Percentiles rank a stretch among this genome's conserved stretches.
phyloP scores from a whole-genome alignment of 2,797 vertebrate species.

The Brachyalestes nurse region DNA sequence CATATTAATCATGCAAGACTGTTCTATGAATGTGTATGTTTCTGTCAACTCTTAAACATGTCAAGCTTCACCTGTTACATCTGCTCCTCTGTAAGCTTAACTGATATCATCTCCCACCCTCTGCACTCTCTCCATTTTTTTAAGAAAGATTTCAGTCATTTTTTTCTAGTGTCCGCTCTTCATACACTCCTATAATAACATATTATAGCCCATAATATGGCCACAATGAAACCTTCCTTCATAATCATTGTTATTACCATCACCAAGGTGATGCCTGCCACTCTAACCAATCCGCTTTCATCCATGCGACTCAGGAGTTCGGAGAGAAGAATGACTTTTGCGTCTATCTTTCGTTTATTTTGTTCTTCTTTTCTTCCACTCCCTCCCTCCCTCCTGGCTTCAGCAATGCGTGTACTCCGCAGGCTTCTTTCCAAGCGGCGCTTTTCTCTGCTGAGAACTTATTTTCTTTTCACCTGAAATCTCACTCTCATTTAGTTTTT shows the following conservation, averaged over 20 bases:
- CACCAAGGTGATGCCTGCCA: slow-evolving; percentile 44
- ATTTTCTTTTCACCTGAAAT: slow-evolving; percentile 20
- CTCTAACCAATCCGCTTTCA: slow-evolving; percentile 54
- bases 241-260: slow-evolving; percentile 62
- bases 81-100: not conserved
- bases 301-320: slow-evolving; percentile 41
- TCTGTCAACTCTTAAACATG: not conserved
- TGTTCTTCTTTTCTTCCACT: slow-evolving; percentile 57
- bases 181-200: slow-evolving; percentile 49
- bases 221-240: slow-evolving; percentile 63
- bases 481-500: slow-evolving; percentile 32
- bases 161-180: slow-evolving; percentile 18
- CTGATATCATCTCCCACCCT: not conserved
- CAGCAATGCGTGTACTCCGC: slow-evolving; percentile 54
- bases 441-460: slow-evolving; percentile 55
- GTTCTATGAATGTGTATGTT: too few relatives aligned
- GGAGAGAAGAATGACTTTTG: slow-evolving; percentile 50
- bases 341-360: slow-evolving; percentile 18
- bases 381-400: slow-evolving; percentile 55
- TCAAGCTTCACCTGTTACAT: not conserved
- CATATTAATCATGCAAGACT: too few relatives aligned
- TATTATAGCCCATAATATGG: slow-evolving; percentile 54
- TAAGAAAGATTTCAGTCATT: not conserved
- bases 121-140: not conserved
- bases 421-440: slow-evolving; percentile 31